Evolutionary conservation across 2,797 vertebrate species (phyloP).

Genomic region (Sebastes matsubarae): DNA sequence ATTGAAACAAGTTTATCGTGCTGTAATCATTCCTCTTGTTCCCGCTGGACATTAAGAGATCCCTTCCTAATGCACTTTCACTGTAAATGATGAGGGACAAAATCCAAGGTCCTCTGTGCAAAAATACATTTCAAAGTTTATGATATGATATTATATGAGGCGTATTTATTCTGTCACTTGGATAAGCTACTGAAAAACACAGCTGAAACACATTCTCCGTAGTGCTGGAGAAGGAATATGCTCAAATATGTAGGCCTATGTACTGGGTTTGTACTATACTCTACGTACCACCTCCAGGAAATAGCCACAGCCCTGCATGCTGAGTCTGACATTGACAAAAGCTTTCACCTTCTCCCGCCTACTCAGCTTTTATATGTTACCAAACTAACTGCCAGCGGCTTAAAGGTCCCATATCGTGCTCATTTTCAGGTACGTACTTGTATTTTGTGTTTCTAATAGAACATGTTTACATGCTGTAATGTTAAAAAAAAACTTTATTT

Average conservation of each 20-base stretch:
- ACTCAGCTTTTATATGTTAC: too few species aligned
- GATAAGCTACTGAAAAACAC: not conserved
- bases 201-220: not conserved
- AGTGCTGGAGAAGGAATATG: not conserved
- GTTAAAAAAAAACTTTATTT: too few species aligned
- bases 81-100: not conserved
- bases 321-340: not conserved
- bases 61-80: not conserved
- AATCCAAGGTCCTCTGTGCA: not conserved
- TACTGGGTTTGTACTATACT: not conserved
- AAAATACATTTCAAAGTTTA: not conserved
- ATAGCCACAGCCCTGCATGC: not conserved
- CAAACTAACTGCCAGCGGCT: too few species aligned
- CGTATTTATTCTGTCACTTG: not conserved
- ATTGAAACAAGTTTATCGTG: not conserved
- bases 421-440: too few species aligned
- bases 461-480: too few species aligned
- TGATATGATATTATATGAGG: not conserved
- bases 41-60: not conserved
- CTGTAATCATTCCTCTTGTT: not conserved
- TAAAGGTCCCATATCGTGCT: too few species aligned
- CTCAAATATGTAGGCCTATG: too few species aligned
- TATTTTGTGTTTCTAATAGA: too few species aligned
- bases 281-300: not conserved
- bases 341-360: too few species aligned